Evolutionary conservation across 2,888 invertebrate genomes (phyloP), one percentile per base, ranked within the genome.

Genomic region (Tipula helvola): DNA sequence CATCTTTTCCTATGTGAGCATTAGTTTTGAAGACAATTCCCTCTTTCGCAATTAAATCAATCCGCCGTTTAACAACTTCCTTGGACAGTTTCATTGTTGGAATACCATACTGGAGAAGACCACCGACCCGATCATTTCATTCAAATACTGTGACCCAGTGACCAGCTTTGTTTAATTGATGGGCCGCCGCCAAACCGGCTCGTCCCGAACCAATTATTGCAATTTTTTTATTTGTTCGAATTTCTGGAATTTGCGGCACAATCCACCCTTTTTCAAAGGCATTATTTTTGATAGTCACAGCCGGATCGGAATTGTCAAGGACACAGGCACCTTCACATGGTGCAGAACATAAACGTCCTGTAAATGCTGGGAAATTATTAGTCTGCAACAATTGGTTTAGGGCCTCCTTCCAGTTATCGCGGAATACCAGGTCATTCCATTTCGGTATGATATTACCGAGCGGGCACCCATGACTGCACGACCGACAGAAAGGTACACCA

Each of bases 311-410:
- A 90, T 99, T 99, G 87, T 95, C 98, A 88, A 99, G 92, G 87
- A 99, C 99, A 91, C 99, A 99, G 3, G 99, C 98, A 86, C 98
- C 99, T 92, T 99, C 99, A 91, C 99, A 99, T 8, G 99, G 99
- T 10, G 99, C 99, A 1, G 99, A 97, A 88, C 97, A 97, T 18
- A 97, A 97, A 89, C 99, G 94, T 0, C 98, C 98, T 41, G 97
- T 97, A 91, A 97, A 97, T 91, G 97, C 97, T n/a, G 99, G 99
- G 93, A 99, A 99, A 91, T 99, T 99, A 90, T 99, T 99, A 0
- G 99, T 99, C 92, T 99, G 99, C 89, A 98, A 92, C 87, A 99
- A 93, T 89, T 98, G 98, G 87, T 95, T 94, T 5, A 99, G 92
- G 18, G 99, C 99, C 91, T 98, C 97, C 88, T 95, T 94, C 99